Base-by-base conservation (phyloP, 2,888 invertebrate genomes). In the Rhopalosiphum nymphaeae region DNA sequence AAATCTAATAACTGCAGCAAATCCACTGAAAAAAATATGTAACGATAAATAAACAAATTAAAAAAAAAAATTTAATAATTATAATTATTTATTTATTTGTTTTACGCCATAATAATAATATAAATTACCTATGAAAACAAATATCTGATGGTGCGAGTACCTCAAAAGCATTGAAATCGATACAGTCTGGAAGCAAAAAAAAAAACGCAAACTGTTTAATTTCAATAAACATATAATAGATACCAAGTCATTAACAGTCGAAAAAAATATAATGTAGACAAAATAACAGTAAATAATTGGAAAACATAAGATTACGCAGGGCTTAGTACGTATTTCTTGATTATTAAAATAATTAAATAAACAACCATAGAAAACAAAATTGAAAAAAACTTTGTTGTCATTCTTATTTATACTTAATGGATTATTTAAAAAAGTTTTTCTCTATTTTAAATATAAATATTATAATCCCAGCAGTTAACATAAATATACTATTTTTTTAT, bases 131-230 rank as follows among this genome's bases (percentile, higher is more conserved):
- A 99, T 99, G 96, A 99, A 99, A 95, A 99, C 97, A 96, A 99
- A 99, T 96, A 99, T 99, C 96, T 99, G 99, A 96, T 99, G 99
- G 96, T 99, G 99, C 26, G 99, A 99, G 96, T 99, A 99, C 91
- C 99, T 97, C 95, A 99, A 96, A 95, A 99, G 96, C 98, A 99
- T 99, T 87, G 99, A 99, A 95, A 99, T 99, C 89, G 99, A 99
- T 95, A 99, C 98, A 56, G 99, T 99, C 99, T 99, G 97, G 94
- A 98, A 97, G 13, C 96, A 96, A 95, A 95, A 90, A 86, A 86
- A 87, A 89, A 56, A 88, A 88, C 21, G 56, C 25, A 88, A 88
- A 56, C 11, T 16, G 53, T 88, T n/a, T 88, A 88, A 56, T 56
- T 36, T 53, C 4, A 56, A 53, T 36, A 7, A 78, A 9, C 9